These are phyloP conservation scores for Mythimna lalbum DNA, from an alignment of 2,888 invertebrate species.

Conservation along the genomic window DNA sequence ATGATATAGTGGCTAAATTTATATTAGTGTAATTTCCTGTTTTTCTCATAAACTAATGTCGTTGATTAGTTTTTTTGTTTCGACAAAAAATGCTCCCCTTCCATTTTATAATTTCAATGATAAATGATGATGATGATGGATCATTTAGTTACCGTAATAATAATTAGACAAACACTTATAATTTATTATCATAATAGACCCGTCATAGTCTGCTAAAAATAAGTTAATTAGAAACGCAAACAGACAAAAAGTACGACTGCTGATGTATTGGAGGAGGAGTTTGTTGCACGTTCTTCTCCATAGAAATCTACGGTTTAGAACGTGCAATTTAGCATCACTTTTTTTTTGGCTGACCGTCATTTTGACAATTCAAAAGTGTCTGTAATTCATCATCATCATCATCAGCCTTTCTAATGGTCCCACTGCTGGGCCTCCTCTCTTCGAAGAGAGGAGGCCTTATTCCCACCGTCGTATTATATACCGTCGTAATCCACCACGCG, in stretches of 20 bases:
- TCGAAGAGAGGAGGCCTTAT: no score
- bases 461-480: no score
- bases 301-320: no score
- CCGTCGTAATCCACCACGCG: no score
- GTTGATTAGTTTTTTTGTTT: conserved; percentile 6
- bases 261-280: not conserved
- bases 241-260: conserved; percentile 8
- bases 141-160: conserved; percentile 34
- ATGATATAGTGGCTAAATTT: not conserved
- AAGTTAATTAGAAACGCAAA: conserved; percentile 39
- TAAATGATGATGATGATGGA: conserved; percentile 32
- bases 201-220: conserved; percentile 25
- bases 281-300: no score
- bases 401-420: no score
- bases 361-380: no score
- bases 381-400: no score
- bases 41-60: conserved; percentile 10
- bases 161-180: conserved; percentile 33
- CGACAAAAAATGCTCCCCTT: conserved; percentile 34
- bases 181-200: conserved; percentile 36
- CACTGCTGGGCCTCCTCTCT: no score
- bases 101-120: conserved; percentile 27
- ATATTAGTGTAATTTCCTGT: conserved; percentile 22
- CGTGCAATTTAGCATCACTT: no score
- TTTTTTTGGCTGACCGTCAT: no score